phyloP scores from a whole-genome alignment of 1,140 invertebrate species.

The Drosophila takahashii region DNA sequence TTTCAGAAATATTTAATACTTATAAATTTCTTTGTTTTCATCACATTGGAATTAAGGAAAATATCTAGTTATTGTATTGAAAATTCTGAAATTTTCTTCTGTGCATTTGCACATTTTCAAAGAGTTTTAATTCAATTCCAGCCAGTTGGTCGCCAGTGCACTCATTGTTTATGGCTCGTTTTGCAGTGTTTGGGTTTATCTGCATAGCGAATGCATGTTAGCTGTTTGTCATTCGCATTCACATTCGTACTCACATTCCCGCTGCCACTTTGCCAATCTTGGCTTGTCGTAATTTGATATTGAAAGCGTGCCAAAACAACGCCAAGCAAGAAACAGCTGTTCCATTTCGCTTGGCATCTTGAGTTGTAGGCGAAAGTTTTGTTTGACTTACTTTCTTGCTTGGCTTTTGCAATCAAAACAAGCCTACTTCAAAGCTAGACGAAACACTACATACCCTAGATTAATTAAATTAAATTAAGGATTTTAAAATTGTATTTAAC shows the following conservation, averaged over 20 bases:
- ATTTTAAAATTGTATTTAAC: background rate
- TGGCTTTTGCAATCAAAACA: slow-evolving; percentile 35
- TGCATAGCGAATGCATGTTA: slow-evolving; percentile 31
- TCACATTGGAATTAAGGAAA: no score
- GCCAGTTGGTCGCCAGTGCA: slow-evolving; percentile 47
- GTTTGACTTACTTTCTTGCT: slow-evolving; percentile 34
- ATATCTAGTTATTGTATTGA: no score
- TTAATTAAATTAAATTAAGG: background rate
- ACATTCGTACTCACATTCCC: slow-evolving; percentile 21
- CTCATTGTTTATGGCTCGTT: slow-evolving; percentile 34
- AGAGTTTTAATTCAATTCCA: background rate
- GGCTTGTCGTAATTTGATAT: slow-evolving; percentile 69
- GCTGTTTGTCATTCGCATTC: slow-evolving; percentile 55
- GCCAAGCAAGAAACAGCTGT: slow-evolving; percentile 60
- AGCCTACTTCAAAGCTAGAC: slow-evolving; percentile 2
- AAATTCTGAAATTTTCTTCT: background rate
- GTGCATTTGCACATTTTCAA: slow-evolving; percentile 3
- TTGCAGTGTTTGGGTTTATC: slow-evolving; percentile 16
- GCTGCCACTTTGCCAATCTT: slow-evolving; percentile 51
- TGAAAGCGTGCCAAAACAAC: slow-evolving; percentile 73
- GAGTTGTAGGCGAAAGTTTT: slow-evolving; percentile 74
- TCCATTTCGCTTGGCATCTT: slow-evolving; percentile 74
- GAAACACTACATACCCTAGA: slow-evolving; percentile 18
- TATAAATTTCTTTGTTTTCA: no score
- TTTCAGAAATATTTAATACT: no score